Base-by-base conservation (phyloP, 2,888 invertebrate species). In the Pomacea canaliculata region DNA sequence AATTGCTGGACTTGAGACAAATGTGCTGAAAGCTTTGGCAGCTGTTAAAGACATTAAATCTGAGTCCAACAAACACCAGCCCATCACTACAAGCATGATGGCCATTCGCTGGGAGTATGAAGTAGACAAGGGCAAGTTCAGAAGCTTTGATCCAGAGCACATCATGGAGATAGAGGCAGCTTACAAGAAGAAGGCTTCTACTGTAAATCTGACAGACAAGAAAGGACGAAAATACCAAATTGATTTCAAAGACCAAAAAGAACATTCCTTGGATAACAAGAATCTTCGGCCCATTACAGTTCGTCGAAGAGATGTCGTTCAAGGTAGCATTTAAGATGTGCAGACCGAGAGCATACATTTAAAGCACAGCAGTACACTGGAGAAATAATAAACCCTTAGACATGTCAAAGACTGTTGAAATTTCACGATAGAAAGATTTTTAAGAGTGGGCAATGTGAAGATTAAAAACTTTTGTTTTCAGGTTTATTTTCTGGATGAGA, bases 61-160 rank as follows among this genome's bases (percentile, higher is more conserved):
- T 7, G 23, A 67, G 2, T 68, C 62, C 68, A 62, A 37, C 60
- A 68, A 12, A n/a, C 60, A 74, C 19, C 74, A 62, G 62, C 69
- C 59, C 37, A 59, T 74, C 46, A 68, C 69, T 8, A 72, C 76
- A 49, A 66, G 71, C 49, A 37, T 23, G 51, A 48, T 75, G 23
- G 71, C 79, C 23, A 70, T 75, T 19, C 49, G 62, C 48, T 79
- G 79, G 79, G 77, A 79, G 62, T 79, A 68, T 71, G 68, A 79
- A 23, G 37, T 56, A 12, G 65, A 59, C 60, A 74, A 65, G 51
- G 77, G 68, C 59, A 79, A 77, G 66, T 79, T 77, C 67, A 62
- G 18, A 18, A 71, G 76, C 71, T 79, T 77, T 79, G 79, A 79
- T 27, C 76, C 77, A 13, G 69, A 74, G 19, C 56, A 48, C 2